Evolutionary conservation across 1,140 invertebrate species (phyloP).

Genomic region (Cotesia vestalis): DNA sequence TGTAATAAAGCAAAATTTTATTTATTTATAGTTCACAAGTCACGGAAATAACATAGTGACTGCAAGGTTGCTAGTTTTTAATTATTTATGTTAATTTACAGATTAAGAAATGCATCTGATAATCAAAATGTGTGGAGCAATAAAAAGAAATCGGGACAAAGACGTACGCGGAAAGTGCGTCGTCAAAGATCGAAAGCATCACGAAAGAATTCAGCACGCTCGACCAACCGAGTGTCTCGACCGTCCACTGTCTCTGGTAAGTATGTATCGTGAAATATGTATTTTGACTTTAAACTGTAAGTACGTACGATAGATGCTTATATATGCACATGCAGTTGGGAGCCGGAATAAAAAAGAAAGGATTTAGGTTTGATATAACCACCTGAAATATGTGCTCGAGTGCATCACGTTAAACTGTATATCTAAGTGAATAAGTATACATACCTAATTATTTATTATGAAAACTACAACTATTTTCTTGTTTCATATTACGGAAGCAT

Average conservation of each 20-base stretch:
- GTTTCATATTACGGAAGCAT: slow-evolving; percentile 26
- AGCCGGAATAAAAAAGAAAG: too few relatives aligned
- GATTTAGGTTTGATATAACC: too few relatives aligned
- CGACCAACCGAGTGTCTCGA: slow-evolving; percentile 19
- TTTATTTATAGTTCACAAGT: too few relatives aligned
- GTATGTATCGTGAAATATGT: neutral
- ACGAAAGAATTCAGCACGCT: slow-evolving; percentile 36
- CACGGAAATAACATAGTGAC: too few relatives aligned
- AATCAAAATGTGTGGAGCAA: slow-evolving; percentile 4
- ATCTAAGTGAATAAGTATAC: too few relatives aligned
- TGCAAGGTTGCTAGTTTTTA: too few relatives aligned
- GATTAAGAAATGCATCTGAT: slow-evolving; percentile 15
- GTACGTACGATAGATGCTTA: neutral
- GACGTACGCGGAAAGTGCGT: slow-evolving; percentile 35
- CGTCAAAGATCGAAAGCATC: slow-evolving; percentile 37
- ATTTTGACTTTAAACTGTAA: neutral
- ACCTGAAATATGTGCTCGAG: too few relatives aligned
- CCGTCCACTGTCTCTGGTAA: slow-evolving; percentile 29
- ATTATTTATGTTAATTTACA: slow-evolving; percentile 10
- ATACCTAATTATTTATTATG: slow-evolving; percentile 14
- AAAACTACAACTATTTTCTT: neutral
- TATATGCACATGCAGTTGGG: neutral
- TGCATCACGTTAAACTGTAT: too few relatives aligned
- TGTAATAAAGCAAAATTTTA: too few relatives aligned
- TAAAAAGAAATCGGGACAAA: slow-evolving; percentile 35